Evolutionary conservation across 2,888 invertebrate species (phyloP).

Genomic region (Scelioninae gen. 1): DNA sequence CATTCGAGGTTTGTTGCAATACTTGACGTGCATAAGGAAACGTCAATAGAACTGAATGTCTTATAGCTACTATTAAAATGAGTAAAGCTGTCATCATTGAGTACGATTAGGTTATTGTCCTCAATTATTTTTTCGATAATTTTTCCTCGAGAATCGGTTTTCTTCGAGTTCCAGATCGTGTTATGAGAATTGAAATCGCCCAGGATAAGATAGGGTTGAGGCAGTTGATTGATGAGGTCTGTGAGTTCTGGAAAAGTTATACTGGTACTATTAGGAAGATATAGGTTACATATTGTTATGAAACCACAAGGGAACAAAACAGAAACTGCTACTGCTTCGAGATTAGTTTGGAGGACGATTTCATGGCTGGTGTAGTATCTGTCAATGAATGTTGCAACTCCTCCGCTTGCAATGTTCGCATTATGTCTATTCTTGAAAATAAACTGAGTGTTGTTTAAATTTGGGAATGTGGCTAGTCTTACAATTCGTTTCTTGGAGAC

Average conservation of each 20-base stretch:
- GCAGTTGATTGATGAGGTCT: background rate
- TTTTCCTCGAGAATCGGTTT: too few species aligned
- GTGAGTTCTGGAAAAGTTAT: background rate
- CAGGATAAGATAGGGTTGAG: background rate
- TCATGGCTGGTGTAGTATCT: background rate
- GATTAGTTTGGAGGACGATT: background rate
- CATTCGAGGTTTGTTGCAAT: background rate
- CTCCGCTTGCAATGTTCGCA: conserved; percentile 61
- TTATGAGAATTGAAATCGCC: background rate
- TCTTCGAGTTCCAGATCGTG: too few species aligned
- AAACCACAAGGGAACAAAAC: too few species aligned
- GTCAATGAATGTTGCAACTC: conserved; percentile 33
- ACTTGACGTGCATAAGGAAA: too few species aligned
- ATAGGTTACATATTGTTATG: too few species aligned
- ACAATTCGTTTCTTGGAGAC: conserved; percentile 51
- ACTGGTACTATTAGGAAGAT: background rate
- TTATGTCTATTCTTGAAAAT: conserved; percentile 48
- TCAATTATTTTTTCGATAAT: too few species aligned
- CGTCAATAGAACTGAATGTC: too few species aligned
- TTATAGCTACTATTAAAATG: too few species aligned
- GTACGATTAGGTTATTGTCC: too few species aligned
- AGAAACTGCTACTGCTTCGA: too few species aligned
- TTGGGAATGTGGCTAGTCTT: conserved; percentile 7
- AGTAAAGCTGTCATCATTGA: too few species aligned
- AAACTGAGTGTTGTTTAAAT: conserved; percentile 9